A percentile compares a stretch with the other conserved stretches of the same genome.
phyloP scores from a whole-genome alignment of 1,140 invertebrate genomes.

The Chrysoperla carnea region DNA sequence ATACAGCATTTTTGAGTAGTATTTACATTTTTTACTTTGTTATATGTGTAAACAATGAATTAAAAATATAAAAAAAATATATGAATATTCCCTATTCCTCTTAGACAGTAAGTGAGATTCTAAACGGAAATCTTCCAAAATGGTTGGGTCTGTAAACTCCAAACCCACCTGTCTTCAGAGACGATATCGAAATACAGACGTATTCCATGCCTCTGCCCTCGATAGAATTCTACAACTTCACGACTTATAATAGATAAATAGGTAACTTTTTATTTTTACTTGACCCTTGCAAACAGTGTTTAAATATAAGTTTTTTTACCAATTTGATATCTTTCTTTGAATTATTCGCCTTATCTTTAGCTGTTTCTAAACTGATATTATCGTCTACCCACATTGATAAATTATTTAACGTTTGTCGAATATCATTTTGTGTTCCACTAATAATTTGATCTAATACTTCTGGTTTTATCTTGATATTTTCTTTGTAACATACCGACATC shows the following conservation, averaged over 20 bases:
- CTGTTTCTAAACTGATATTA: constrained; percentile 26
- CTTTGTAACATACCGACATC: constrained; percentile 82
- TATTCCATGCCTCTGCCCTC: too few species aligned
- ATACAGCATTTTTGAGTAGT: too few species aligned
- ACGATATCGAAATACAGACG: constrained; percentile 18
- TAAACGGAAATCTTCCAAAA: too few species aligned
- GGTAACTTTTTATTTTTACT: too few species aligned
- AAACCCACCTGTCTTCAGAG: not conserved
- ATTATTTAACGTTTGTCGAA: constrained; percentile 83
- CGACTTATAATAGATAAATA: too few species aligned
- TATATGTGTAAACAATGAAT: too few species aligned
- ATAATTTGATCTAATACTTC: constrained; percentile 73
- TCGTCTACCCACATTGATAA: constrained; percentile 57
- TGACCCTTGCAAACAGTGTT: too few species aligned
- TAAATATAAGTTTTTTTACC: constrained; percentile 13
- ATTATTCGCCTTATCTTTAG: constrained; percentile 31
- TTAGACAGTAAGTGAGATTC: too few species aligned
- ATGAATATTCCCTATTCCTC: too few species aligned
- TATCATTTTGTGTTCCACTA: constrained; percentile 74
- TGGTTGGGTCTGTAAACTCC: not conserved
- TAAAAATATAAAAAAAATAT: too few species aligned
- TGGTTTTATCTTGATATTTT: constrained; percentile 64
- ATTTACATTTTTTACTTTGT: too few species aligned
- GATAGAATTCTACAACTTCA: too few species aligned
- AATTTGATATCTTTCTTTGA: constrained; percentile 71